Evolutionary conservation across 2,113 vertebrate species (phyloP).

Genomic region (Malurus cyaneus): DNA sequence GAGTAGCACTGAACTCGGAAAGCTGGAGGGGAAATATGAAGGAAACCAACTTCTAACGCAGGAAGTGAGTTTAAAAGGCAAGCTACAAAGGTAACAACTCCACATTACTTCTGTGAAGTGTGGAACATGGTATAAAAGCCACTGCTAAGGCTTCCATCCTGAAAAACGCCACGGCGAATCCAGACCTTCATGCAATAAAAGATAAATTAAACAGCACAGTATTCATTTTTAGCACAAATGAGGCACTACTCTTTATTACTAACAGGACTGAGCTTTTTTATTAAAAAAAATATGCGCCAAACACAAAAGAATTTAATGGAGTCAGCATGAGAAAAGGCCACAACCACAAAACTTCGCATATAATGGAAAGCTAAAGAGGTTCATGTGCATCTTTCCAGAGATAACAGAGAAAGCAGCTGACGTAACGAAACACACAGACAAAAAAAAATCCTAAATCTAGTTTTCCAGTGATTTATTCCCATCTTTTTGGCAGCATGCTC

Average conservation of each 20-base stretch:
- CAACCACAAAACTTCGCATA: neutral
- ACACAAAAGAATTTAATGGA: neutral
- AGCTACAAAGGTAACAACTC: neutral
- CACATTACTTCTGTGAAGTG: neutral
- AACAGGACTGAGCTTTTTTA: neutral
- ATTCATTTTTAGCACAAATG: accelerated
- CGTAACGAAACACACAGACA: neutral
- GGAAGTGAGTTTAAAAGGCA: neutral
- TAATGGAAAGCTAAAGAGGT: neutral
- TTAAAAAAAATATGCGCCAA: neutral
- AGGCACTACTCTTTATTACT: neutral
- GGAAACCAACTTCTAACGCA: neutral
- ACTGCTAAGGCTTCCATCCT: neutral
- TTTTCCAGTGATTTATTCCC: neutral
- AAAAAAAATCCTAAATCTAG: neutral
- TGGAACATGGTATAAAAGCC: accelerated
- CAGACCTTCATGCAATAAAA: neutral
- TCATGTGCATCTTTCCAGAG: neutral
- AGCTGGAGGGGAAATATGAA: neutral
- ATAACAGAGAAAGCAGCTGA: neutral
- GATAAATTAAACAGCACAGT: neutral
- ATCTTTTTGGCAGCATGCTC: neutral
- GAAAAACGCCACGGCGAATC: accelerated
- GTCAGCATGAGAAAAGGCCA: neutral
- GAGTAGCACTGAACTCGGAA: neutral